Percentiles rank a stretch among this genome's conserved stretches.
These are phyloP conservation scores for Aphodius sticticus DNA, from an alignment of 2,888 invertebrate genomes.

Conservation along the genomic window DNA sequence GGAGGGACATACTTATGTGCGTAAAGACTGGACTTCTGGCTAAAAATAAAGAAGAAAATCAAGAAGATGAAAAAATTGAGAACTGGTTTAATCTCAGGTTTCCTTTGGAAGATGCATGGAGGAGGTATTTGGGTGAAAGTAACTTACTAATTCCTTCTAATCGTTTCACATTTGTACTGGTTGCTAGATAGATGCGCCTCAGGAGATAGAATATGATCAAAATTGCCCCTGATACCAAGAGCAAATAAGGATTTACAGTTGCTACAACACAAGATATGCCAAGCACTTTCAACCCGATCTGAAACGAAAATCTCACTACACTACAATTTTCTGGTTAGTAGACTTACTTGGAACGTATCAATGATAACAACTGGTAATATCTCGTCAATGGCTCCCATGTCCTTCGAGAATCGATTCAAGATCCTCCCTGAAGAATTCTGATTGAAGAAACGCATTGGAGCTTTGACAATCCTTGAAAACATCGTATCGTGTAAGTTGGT, in stretches of 20 bases:
- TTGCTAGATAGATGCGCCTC: slow-evolving; percentile 71
- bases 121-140: too few species aligned
- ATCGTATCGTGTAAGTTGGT: slow-evolving; percentile 65
- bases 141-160: slow-evolving; percentile 66
- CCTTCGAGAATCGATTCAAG: slow-evolving; percentile 77
- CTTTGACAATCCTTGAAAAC: slow-evolving; percentile 66
- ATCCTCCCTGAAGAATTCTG: slow-evolving; percentile 71
- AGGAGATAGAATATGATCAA: slow-evolving; percentile 70
- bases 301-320: slow-evolving; percentile 10
- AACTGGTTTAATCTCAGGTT: too few species aligned
- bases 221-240: slow-evolving; percentile 70
- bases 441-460: slow-evolving; percentile 75
- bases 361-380: slow-evolving; percentile 55
- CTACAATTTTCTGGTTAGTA: neutral
- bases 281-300: slow-evolving; percentile 38
- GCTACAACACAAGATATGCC: slow-evolving; percentile 38
- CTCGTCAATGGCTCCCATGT: slow-evolving; percentile 70
- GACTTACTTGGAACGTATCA: slow-evolving; percentile 34
- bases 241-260: slow-evolving; percentile 66
- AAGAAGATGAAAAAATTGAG: too few species aligned
- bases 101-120: too few species aligned
- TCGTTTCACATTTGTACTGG: slow-evolving; percentile 77
- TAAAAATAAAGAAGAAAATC: slow-evolving; percentile 8
- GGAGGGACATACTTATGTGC: slow-evolving; percentile 76
- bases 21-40: slow-evolving; percentile 80